Conservation (phyloP, 2,113 vertebrate species). For the Acrocephalus kingi region DNA sequence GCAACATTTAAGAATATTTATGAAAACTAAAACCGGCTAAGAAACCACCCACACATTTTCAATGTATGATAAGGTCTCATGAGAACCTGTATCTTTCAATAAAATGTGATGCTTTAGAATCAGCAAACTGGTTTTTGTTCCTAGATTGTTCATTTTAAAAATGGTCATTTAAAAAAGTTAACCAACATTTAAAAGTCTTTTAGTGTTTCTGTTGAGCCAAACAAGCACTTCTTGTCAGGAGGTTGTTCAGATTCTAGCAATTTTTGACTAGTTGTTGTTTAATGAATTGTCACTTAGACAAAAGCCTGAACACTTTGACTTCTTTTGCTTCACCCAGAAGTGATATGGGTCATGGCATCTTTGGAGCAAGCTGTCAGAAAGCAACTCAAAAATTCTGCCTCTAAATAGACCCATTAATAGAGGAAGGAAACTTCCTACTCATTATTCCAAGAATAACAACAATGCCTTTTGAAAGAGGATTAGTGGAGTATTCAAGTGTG, state of each 20-base stretch:
- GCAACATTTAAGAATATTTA: conserved; percentile 48
- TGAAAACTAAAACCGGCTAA: conserved; percentile 33
- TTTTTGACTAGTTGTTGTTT: neutral
- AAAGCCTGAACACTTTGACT: neutral
- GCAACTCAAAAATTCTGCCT: neutral
- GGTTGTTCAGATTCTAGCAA: neutral
- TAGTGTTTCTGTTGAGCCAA: neutral
- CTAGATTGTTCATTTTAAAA: neutral
- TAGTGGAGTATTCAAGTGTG: conserved; percentile 31
- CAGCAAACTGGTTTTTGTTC: neutral
- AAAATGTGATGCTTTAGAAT: neutral
- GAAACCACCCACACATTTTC: conserved; percentile 32
- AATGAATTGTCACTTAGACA: neutral
- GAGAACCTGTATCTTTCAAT: neutral
- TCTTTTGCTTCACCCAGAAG: neutral
- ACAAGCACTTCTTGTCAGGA: neutral
- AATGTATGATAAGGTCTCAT: neutral
- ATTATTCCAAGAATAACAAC: conserved; percentile 37
- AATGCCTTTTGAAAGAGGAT: conserved; percentile 31
- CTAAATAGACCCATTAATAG: conserved; percentile 18
- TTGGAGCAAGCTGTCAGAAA: conserved; percentile 17
- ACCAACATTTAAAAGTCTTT: neutral
- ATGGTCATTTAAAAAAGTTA: neutral
- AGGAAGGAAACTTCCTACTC: conserved; percentile 39
- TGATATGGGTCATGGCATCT: neutral